Evolutionary conservation across 2,113 vertebrate genomes (phyloP), one percentile per base, ranked within the genome.

Genomic region (Mormoops blainvillei): DNA sequence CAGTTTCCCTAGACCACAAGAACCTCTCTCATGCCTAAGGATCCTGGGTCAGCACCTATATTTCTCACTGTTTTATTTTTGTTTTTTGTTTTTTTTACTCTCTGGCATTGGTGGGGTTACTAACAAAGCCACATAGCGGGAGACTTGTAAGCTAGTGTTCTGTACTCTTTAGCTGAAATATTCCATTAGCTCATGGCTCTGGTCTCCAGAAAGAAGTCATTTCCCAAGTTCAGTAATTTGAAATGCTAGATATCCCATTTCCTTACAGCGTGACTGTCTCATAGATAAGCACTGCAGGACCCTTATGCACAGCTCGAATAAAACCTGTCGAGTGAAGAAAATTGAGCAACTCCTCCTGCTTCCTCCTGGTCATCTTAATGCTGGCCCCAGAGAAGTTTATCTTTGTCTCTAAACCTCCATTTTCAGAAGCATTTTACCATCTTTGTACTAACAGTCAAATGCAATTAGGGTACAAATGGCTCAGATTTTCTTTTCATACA

Each of bases 141-240:
- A 91, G 61, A 48, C 63, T 67, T 76, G 41, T 36, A 95, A 88
- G n/a, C 58, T 56, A 84, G n/a, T 33, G 61, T 58, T 85, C 86
- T 82, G 26, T 68, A 71, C 54, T 68, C 54, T 68, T 91, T 52
- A 38, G 54, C 54, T 93, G 68, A 78, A 92, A 68, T 63, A 78
- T 76, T 85, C 74, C 82, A 83, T 48, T 54, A 85, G 56, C 68
- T 81, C 45, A 82, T 65, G 70, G 85, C 48, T 81, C 87, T 78
- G 84, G 63, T 15, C 16, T 77, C 43, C 76, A 48, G 48, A 86
- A 88, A 93, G 38, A 45, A 93, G 45, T 65, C n/a, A 85, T 65
- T 86, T 96, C 83, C 54, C 73, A 96, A 87, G 18, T 71, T 92
- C 11, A 82, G 89, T 61, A 41, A 84, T 82, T 41, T 68, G 8